phyloP scores from a whole-genome alignment of 2,888 invertebrate species.

The Sericinus montela region DNA sequence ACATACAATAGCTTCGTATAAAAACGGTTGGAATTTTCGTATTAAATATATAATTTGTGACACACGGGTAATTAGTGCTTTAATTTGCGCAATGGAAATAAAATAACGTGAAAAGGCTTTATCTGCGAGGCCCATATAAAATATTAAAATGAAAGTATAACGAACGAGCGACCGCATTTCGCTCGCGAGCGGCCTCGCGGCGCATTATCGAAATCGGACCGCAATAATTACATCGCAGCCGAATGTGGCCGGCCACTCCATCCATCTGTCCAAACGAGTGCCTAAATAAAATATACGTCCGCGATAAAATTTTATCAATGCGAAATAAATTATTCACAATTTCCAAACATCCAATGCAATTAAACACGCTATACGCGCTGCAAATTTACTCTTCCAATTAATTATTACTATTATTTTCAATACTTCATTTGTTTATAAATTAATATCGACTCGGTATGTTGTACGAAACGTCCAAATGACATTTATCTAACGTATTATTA shows the following conservation, averaged over 20 bases:
- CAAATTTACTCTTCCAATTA: conserved; percentile 24
- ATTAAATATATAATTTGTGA: conserved; percentile 2
- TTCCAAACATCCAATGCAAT: conserved; percentile 42
- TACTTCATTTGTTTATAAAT: conserved; percentile 7
- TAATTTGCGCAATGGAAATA: conserved; percentile 30
- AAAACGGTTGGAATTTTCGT: conserved; percentile 1
- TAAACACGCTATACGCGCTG: conserved; percentile 43
- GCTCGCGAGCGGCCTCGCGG: conserved; percentile 59
- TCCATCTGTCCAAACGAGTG: conserved; percentile 62
- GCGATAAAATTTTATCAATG: conserved; percentile 61
- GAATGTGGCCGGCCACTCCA: conserved; percentile 54
- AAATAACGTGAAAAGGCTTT: conserved; percentile 61
- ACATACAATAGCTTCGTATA: conserved; percentile 3
- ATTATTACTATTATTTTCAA: conserved; percentile 23
- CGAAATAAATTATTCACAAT: conserved; percentile 47
- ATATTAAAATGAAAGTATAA: conserved; percentile 72
- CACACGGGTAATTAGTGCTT: conserved; percentile 14
- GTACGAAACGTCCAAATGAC: no score
- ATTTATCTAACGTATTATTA: no score
- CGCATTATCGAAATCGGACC: conserved; percentile 75
- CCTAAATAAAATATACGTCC: conserved; percentile 57
- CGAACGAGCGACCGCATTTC: conserved; percentile 65
- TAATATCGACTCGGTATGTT: no score
- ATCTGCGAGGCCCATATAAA: conserved; percentile 61
- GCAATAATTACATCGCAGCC: conserved; percentile 74